Base-by-base conservation (phyloP, 2,113 vertebrate species). In the Megalops atlanticus region DNA sequence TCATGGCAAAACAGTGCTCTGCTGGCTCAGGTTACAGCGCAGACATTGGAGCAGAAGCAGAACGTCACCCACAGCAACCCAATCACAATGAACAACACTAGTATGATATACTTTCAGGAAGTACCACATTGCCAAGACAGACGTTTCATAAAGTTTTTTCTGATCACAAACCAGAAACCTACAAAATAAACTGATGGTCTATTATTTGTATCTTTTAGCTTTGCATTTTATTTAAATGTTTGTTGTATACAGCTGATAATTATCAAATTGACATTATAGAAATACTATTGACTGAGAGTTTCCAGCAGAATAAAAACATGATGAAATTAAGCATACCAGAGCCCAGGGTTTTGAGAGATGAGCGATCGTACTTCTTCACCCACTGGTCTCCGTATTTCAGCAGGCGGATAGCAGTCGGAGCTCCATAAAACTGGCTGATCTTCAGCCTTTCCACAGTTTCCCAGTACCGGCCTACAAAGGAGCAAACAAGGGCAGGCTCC, bases 401-500 rank as follows among this genome's bases (percentile, higher is more conserved):
- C 71, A 96, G 89, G 79, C 93, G 93, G 81, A 96, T 94, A 2
- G 95, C 94, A 0, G 95, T 95, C 21, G 95, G 95, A 0, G 95
- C 94, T 0, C 93, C 94, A 0, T 96, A 96, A 85, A 96, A 96
- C 89, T 96, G 95, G 85, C 93, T 96, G 73, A 96, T 94, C 89
- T 90, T 92, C 70, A 96, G 90, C 84, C 95, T 93, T 78, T 96
- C 90, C 36, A 96, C 94, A 77, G 85, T 95, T 89, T 95, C 95
- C 95, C 95, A 96, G 89, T 95, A 96, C 79, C 94, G 86, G 1
- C 95, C 95, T 93, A 86, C n/a, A 38, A 33, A 77, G 43, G 52
- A 77, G 54, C 12, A 58, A 52, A 54, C 58, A 27, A 24, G 47
- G n/a, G n/a, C n/a, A n/a, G n/a, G n/a, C n/a, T n/a, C n/a, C n/a